Conservation (phyloP, 2,113 vertebrate species). For the Channa maculata region DNA sequence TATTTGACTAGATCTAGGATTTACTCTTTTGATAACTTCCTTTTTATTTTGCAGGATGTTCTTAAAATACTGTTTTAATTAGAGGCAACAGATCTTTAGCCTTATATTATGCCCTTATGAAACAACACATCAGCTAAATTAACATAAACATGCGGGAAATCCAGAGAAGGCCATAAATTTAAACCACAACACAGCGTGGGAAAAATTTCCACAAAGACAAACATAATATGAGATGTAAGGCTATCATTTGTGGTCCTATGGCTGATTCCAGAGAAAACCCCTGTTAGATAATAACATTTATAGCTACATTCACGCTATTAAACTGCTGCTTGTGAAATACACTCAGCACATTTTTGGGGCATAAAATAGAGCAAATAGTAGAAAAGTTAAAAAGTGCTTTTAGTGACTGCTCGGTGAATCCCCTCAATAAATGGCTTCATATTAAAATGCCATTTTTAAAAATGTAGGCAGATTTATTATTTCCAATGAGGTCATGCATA, state of each 20-base stretch:
- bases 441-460: conserved; percentile 20
- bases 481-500: conserved; percentile 26
- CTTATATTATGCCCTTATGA: conserved; percentile 15
- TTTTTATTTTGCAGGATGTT: conserved; percentile 32
- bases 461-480: conserved; percentile 13
- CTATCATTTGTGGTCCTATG: conserved; percentile 48
- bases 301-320: background rate
- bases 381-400: background rate
- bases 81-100: conserved; percentile 13
- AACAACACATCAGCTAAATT: conserved; percentile 25
- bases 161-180: conserved; percentile 22
- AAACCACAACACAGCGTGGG: conserved; percentile 40
- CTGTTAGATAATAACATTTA: conserved; percentile 21
- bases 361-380: background rate
- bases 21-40: conserved; percentile 14
- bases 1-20: background rate
- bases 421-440: background rate
- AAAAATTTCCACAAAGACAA: conserved; percentile 19
- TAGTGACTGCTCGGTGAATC: background rate
- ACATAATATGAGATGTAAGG: background rate
- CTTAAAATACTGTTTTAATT: conserved; percentile 15
- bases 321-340: background rate
- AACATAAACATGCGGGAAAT: conserved; percentile 26
- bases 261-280: conserved; percentile 33
- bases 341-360: background rate